Percentiles rank a stretch among this genome's conserved stretches.
Evolutionary conservation across 2,888 invertebrate species (phyloP).

Genomic region (Melanostoma scalare): DNA sequence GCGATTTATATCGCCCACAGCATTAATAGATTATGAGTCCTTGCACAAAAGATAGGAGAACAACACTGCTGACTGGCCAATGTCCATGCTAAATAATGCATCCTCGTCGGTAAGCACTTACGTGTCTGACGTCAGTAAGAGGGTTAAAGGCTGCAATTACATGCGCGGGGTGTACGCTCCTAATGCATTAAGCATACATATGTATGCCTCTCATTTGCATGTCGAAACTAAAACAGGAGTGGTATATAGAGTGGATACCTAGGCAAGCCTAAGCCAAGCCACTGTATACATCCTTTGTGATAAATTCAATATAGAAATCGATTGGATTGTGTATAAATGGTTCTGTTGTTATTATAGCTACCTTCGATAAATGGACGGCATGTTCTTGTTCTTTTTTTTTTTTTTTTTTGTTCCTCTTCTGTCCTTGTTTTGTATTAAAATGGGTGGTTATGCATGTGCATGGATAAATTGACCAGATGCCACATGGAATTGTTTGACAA

Average conservation of each 20-base stretch:
- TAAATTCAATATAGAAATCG: conserved; percentile 67
- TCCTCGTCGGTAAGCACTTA: conserved; percentile 62
- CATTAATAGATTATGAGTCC: conserved; percentile 67
- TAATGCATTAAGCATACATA: conserved; percentile 68
- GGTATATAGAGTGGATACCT: conserved; percentile 45
- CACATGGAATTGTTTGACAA: conserved; percentile 35
- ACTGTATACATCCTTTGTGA: conserved; percentile 69
- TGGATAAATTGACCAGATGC: conserved; percentile 63
- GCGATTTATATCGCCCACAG: conserved; percentile 69
- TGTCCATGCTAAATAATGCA: conserved; percentile 70
- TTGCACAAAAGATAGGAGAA: conserved; percentile 29
- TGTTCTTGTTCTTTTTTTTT: too few relatives aligned
- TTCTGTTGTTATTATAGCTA: conserved; percentile 16
- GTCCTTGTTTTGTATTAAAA: conserved; percentile 32
- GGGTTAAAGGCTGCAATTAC: conserved; percentile 51
- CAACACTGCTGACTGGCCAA: conserved; percentile 65
- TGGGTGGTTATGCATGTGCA: conserved; percentile 59
- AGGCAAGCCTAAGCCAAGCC: conserved; percentile 65
- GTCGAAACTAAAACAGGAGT: conserved; percentile 39
- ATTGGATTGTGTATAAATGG: conserved; percentile 30
- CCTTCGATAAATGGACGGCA: conserved; percentile 10
- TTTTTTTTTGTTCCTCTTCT: conserved; percentile 20
- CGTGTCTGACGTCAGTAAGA: conserved; percentile 52
- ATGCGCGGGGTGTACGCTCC: conserved; percentile 47
- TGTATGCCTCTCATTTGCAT: conserved; percentile 60